Evolutionary conservation across 2,113 vertebrate genomes (phyloP).

Genomic region (Ammospiza nelsoni): DNA sequence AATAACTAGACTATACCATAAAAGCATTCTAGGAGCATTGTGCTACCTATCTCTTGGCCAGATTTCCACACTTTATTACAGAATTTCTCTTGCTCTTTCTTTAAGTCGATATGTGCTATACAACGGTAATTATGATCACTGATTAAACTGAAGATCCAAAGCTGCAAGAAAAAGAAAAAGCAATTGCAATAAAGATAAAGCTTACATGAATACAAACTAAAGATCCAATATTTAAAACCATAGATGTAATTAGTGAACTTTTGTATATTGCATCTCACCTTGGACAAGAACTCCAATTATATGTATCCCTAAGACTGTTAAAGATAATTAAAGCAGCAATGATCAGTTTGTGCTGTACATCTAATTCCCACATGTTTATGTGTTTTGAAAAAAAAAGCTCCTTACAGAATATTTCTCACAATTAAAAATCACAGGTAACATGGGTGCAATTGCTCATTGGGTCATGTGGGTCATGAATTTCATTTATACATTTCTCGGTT

Average conservation of each 20-base stretch:
- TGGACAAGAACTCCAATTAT: neutral
- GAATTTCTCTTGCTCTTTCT: constrained; percentile 77
- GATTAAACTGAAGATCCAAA: constrained; percentile 85
- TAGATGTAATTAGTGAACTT: neutral
- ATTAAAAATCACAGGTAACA: neutral
- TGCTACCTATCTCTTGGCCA: constrained; percentile 50
- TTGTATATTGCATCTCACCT: neutral
- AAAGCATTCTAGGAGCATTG: neutral
- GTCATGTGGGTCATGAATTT: neutral
- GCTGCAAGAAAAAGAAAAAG: constrained; percentile 69
- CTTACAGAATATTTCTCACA: neutral
- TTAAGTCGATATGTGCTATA: constrained; percentile 78
- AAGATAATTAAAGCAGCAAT: neutral
- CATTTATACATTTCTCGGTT: neutral
- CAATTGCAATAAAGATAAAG: neutral
- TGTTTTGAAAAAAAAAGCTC: neutral
- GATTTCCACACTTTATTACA: neutral
- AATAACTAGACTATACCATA: neutral
- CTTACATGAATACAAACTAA: neutral
- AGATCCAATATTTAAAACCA: neutral
- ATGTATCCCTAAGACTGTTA: neutral
- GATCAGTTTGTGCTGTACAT: neutral
- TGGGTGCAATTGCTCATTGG: neutral
- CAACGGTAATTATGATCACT: constrained; percentile 74
- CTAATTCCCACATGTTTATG: neutral